Evolutionary conservation across 2,797 vertebrate genomes (phyloP).

Genomic region (Cryptoprocta ferox): DNA sequence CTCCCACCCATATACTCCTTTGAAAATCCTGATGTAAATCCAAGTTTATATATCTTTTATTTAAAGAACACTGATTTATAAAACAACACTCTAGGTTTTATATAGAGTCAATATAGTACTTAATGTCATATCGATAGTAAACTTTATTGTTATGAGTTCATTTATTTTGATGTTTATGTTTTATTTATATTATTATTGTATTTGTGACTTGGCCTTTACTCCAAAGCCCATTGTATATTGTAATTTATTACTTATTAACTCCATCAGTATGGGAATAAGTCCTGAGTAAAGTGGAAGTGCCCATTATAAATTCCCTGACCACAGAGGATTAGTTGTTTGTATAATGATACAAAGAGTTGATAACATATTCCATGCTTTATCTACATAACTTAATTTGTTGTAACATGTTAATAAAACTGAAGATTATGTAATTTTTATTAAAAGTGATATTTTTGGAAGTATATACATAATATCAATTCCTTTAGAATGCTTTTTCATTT

Average conservation of each 20-base stretch:
- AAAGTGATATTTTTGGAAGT: not conserved
- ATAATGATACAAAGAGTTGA: not conserved
- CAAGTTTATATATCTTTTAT: not conserved
- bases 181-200: not conserved
- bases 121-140: not conserved
- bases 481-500: not conserved
- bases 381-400: not conserved
- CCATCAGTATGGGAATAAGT: not conserved
- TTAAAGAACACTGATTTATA: not conserved
- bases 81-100: not conserved
- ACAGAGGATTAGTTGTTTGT: not conserved
- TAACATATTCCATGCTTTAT: not conserved
- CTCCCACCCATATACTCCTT: not conserved
- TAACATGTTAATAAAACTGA: not conserved
- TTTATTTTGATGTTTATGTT: not conserved
- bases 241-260: not conserved
- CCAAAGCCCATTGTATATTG: not conserved
- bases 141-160: not conserved
- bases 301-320: not conserved
- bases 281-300: not conserved
- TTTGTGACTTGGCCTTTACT: not conserved
- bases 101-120: not conserved
- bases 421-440: not conserved
- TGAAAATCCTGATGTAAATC: not conserved
- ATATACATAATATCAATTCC: not conserved